Percentiles rank a stretch among this genome's conserved stretches.
phyloP scores from a whole-genome alignment of 2,797 vertebrate genomes.

The Oophaga sylvatica region DNA sequence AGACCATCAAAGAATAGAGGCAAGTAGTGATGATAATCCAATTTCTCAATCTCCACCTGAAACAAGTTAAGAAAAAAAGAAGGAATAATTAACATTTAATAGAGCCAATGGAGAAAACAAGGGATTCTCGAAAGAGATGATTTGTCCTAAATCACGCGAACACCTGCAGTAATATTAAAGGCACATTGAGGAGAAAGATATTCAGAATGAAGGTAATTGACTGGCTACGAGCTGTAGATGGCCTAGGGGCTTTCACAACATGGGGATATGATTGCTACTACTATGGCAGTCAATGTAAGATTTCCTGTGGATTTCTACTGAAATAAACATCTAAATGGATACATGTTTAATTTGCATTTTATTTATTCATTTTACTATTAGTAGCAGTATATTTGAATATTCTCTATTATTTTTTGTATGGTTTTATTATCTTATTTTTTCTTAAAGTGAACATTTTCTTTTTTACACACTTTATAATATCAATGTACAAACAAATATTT shows the following conservation, averaged over 20 bases:
- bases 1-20: conserved; percentile 92
- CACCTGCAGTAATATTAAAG: conserved; percentile 26
- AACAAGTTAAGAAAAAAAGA: conserved; percentile 63
- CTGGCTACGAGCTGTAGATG: conserved; percentile 28
- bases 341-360: background rate
- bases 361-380: too few relatives aligned
- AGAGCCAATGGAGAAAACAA: conserved; percentile 10
- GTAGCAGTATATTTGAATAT: too few relatives aligned
- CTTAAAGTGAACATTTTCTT: too few relatives aligned
- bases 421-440: too few relatives aligned
- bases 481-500: too few relatives aligned
- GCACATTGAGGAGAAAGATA: conserved; percentile 26
- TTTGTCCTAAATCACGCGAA: background rate
- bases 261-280: conserved; percentile 1
- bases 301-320: conserved; percentile 15
- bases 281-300: conserved; percentile 16
- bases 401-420: too few relatives aligned
- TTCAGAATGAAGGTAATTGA: conserved; percentile 48
- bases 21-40: conserved; percentile 91
- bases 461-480: too few relatives aligned
- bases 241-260: conserved; percentile 27
- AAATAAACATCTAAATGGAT: conserved; percentile 11
- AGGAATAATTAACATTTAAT: conserved; percentile 23
- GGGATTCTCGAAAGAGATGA: background rate
- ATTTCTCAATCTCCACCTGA: conserved; percentile 88